These are phyloP conservation scores for Agrypnia vestita DNA, from an alignment of 1,140 invertebrate genomes.

Conservation along the genomic window DNA sequence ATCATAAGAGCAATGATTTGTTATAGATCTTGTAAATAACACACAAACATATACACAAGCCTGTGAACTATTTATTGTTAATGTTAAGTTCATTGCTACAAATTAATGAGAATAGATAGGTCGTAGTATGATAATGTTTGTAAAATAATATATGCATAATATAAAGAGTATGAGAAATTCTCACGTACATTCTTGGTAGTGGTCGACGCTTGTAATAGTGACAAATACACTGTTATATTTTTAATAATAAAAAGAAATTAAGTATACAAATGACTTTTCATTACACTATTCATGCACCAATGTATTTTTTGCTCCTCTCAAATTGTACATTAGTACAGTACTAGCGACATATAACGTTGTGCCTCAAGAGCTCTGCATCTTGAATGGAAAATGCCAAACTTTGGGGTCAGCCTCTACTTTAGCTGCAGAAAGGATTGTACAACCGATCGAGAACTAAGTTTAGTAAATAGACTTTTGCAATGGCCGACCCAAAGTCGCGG, in stretches of 20 bases:
- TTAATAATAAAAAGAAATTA: slow-evolving; percentile 46
- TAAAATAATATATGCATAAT: slow-evolving; percentile 38
- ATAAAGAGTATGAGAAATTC: slow-evolving; percentile 47
- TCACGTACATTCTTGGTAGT: slow-evolving; percentile 16
- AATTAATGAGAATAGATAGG: not conserved
- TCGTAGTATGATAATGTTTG: slow-evolving; percentile 16
- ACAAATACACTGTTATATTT: slow-evolving; percentile 48
- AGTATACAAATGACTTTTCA: slow-evolving; percentile 28
- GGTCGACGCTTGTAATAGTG: not conserved
- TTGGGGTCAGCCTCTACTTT: too few species aligned
- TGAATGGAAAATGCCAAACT: too few species aligned
- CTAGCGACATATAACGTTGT: too few species aligned
- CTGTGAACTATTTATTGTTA: slow-evolving; percentile 55
- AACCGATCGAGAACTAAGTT: too few species aligned
- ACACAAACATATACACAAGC: not conserved
- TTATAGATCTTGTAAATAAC: slow-evolving; percentile 42
- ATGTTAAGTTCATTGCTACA: slow-evolving; percentile 47
- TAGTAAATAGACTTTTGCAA: too few species aligned
- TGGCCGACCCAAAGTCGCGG: too few species aligned
- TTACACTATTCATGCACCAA: slow-evolving; percentile 5
- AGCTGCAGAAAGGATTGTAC: too few species aligned
- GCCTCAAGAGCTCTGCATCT: too few species aligned
- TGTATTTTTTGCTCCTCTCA: too few species aligned
- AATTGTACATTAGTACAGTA: too few species aligned
- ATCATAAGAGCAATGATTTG: not conserved